Percentiles rank a stretch among this genome's conserved stretches.
phyloP scores from a whole-genome alignment of 2,888 invertebrate species.

The Hemithea aestivaria region DNA sequence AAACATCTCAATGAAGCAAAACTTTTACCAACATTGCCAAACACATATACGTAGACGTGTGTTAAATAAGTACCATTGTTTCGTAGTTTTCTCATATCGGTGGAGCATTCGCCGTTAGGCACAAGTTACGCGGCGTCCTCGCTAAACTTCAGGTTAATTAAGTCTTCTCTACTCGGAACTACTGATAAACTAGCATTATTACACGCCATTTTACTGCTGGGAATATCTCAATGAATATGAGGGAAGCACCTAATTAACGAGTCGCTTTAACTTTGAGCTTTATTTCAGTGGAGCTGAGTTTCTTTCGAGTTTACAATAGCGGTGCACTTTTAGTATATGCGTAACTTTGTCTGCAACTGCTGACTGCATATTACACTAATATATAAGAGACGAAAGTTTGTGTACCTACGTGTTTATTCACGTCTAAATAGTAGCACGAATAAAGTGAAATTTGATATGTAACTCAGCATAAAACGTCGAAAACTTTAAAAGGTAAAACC shows the following conservation, averaged over 20 bases:
- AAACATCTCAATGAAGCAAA: slow-evolving; percentile 34
- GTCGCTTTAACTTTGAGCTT: slow-evolving; percentile 1
- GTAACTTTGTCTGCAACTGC: too few relatives aligned
- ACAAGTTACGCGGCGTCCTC: slow-evolving; percentile 43
- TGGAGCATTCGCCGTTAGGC: slow-evolving; percentile 21
- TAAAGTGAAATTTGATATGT: too few relatives aligned
- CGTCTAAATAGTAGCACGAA: too few relatives aligned
- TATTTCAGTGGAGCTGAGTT: slow-evolving; percentile 1
- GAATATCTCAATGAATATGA: slow-evolving; percentile 23
- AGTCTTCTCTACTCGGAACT: slow-evolving; percentile 48
- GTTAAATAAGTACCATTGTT: slow-evolving; percentile 48
- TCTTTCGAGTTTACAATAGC: not conserved
- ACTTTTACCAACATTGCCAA: slow-evolving; percentile 53
- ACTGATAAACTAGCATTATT: slow-evolving; percentile 55
- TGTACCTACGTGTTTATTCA: too few relatives aligned
- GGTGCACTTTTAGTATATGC: too few relatives aligned
- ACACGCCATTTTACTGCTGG: slow-evolving; percentile 35
- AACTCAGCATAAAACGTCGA: too few relatives aligned
- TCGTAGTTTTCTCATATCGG: slow-evolving; percentile 63
- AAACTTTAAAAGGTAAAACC: too few relatives aligned
- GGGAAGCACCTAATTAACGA: slow-evolving; percentile 18
- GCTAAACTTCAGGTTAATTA: slow-evolving; percentile 66
- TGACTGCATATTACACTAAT: too few relatives aligned
- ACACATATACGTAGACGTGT: slow-evolving; percentile 35
- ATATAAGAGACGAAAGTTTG: too few relatives aligned